These are phyloP conservation scores for Napeogenes inachia DNA, from an alignment of 2,888 invertebrate genomes.

Conservation along the genomic window DNA sequence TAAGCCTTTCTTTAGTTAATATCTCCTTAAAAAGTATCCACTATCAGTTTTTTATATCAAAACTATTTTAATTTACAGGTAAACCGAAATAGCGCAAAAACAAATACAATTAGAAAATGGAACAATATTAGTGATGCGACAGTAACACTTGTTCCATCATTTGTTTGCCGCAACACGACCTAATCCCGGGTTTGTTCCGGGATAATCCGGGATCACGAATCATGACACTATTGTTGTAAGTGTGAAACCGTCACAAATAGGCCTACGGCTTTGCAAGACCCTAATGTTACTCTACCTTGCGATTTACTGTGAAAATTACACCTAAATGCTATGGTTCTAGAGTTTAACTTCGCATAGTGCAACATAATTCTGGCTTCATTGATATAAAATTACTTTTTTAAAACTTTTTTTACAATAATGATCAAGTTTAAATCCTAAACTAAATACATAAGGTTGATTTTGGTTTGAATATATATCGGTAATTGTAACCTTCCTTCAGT, in stretches of 20 bases:
- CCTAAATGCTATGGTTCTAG: accelerated
- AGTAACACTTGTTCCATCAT: slow-evolving; percentile 62
- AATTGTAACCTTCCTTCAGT: slow-evolving; percentile 24
- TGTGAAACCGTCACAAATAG: slow-evolving; percentile 78
- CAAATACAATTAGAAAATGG: slow-evolving; percentile 55
- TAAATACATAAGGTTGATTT: slow-evolving; percentile 29
- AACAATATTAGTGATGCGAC: slow-evolving; percentile 58
- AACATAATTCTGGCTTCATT: slow-evolving; percentile 32
- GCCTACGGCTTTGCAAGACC: slow-evolving; percentile 59
- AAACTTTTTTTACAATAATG: slow-evolving; percentile 23
- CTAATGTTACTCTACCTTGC: slow-evolving; percentile 30
- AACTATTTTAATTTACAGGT: background rate
- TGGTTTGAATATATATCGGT: slow-evolving; percentile 14
- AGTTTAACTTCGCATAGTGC: slow-evolving; percentile 29
- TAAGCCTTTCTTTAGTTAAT: no score
- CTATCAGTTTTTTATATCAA: background rate
- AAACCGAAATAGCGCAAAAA: slow-evolving; percentile 8
- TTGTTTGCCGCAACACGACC: slow-evolving; percentile 74
- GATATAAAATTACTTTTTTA: slow-evolving; percentile 45
- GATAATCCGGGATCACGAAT: slow-evolving; percentile 76
- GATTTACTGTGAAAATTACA: slow-evolving; percentile 30
- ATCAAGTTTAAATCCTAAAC: slow-evolving; percentile 9
- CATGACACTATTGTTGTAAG: slow-evolving; percentile 78
- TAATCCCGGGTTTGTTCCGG: slow-evolving; percentile 69
- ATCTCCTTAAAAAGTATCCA: background rate